phyloP scores from a whole-genome alignment of 2,888 invertebrate species.

The Nomada fucata region DNA sequence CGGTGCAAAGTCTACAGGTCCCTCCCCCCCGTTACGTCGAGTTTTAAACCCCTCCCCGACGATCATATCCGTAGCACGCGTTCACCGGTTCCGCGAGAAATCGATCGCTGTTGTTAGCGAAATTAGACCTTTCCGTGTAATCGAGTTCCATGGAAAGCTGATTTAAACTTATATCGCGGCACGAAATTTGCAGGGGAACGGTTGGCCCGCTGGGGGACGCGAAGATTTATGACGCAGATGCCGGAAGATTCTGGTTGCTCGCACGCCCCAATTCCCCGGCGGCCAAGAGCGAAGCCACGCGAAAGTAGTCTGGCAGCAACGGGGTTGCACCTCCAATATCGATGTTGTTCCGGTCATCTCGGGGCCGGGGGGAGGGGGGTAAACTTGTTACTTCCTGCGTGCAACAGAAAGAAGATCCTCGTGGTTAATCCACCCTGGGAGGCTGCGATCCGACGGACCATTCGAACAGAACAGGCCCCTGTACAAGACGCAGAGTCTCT shows the following conservation, averaged over 20 bases:
- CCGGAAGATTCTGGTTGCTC: slow-evolving; percentile 26
- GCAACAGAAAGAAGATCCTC: neutral
- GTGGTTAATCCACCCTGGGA: neutral
- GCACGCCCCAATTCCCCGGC: slow-evolving; percentile 25
- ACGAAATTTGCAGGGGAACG: slow-evolving; percentile 36
- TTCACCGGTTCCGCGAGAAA: neutral
- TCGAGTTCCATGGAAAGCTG: slow-evolving; percentile 25
- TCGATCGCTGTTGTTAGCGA: neutral
- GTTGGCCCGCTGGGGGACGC: slow-evolving; percentile 23
- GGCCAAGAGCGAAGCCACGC: slow-evolving; percentile 16
- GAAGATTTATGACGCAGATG: slow-evolving; percentile 49
- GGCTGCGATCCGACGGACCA: neutral
- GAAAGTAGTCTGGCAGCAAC: slow-evolving; percentile 21
- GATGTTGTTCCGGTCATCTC: slow-evolving; percentile 13
- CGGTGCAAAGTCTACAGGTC: neutral
- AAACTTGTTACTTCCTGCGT: slow-evolving; percentile 21
- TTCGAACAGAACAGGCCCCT: neutral
- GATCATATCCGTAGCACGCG: no score
- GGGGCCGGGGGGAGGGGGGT: neutral
- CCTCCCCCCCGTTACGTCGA: neutral
- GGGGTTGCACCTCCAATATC: slow-evolving; percentile 32
- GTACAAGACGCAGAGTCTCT: neutral
- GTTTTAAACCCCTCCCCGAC: neutral
- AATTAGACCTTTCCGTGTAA: slow-evolving; percentile 27
- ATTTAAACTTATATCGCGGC: slow-evolving; percentile 48